Conservation (phyloP, 1,140 invertebrate species). For the Nasonia giraulti region DNA sequence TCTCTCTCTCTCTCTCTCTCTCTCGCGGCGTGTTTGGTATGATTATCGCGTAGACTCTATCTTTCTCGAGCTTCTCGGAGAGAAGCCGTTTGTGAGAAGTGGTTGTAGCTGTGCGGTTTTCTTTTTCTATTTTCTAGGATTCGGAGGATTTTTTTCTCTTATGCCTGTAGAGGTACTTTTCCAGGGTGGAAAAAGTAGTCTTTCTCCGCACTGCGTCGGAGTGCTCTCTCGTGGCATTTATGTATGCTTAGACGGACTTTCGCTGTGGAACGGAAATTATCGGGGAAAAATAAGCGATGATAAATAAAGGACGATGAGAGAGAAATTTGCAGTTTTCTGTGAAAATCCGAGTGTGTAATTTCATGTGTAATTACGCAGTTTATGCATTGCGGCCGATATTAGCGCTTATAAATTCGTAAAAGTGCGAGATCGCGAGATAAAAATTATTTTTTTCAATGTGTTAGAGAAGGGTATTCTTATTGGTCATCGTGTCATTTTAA, state of each 20-base stretch:
- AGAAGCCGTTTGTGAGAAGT: background rate
- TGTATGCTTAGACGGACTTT: background rate
- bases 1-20: background rate
- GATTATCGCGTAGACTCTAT: background rate
- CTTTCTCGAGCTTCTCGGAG: background rate
- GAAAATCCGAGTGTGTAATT: background rate
- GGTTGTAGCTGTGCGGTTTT: too few relatives aligned
- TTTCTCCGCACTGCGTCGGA: too few relatives aligned
- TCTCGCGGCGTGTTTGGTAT: background rate
- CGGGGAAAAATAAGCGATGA: background rate
- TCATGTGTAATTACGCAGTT: too few relatives aligned
- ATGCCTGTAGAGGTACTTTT: background rate
- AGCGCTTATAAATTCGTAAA: too few relatives aligned
- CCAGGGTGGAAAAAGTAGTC: background rate
- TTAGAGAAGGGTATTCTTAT: too few relatives aligned
- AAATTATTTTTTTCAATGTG: too few relatives aligned
- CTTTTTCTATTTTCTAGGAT: too few relatives aligned
- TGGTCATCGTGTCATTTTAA: background rate
- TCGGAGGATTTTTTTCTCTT: too few relatives aligned
- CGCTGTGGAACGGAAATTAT: background rate
- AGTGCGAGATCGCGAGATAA: too few relatives aligned
- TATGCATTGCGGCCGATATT: too few relatives aligned
- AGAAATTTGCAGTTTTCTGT: background rate
- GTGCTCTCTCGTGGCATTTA: too few relatives aligned
- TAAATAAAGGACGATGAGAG: background rate